Conservation (phyloP, 2,888 invertebrate genomes). For the Taenaris catops region DNA sequence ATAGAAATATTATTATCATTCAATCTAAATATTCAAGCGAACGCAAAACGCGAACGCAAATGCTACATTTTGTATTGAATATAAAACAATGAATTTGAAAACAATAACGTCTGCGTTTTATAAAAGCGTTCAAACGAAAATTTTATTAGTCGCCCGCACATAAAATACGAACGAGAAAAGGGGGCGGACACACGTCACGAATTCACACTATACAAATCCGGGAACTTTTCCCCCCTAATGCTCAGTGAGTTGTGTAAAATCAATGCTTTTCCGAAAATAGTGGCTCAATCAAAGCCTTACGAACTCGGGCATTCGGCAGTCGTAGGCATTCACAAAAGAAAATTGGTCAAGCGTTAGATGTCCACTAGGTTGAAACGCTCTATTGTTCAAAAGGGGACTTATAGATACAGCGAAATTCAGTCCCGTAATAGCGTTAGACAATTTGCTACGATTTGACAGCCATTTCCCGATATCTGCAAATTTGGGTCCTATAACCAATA, state of each 20-base stretch:
- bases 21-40: neutral
- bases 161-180: constrained; percentile 1
- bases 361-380: constrained; percentile 63
- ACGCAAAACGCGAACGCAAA: neutral
- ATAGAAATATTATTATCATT: no score
- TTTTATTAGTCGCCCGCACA: constrained; percentile 1
- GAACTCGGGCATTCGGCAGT: constrained; percentile 63
- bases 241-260: constrained; percentile 58
- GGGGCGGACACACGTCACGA: constrained; percentile 6
- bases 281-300: constrained; percentile 59
- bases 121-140: neutral
- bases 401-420: constrained; percentile 14
- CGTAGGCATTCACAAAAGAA: constrained; percentile 72
- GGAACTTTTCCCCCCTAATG: constrained; percentile 14
- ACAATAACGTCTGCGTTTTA: neutral
- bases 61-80: neutral
- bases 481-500: no score
- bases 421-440: constrained; percentile 15
- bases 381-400: constrained; percentile 64
- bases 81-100: neutral
- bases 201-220: constrained; percentile 10
- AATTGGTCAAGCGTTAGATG: constrained; percentile 76
- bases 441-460: constrained; percentile 24
- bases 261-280: constrained; percentile 58
- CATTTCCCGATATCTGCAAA: constrained; percentile 4